phyloP scores from a whole-genome alignment of 2,113 vertebrate species.

The Otis tarda region DNA sequence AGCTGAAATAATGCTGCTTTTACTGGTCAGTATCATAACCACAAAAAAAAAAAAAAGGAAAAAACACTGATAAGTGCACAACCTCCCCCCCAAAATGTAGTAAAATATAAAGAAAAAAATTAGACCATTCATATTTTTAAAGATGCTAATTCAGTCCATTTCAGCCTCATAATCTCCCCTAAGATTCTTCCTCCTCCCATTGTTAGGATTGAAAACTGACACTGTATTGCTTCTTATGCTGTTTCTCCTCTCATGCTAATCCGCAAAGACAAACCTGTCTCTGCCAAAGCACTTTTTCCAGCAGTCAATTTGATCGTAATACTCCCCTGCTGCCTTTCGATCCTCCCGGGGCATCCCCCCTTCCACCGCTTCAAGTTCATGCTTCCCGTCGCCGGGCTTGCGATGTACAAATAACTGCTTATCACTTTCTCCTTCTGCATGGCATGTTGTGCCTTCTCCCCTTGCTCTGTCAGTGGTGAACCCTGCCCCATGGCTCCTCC shows the following conservation, averaged over 20 bases:
- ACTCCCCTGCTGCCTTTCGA: neutral
- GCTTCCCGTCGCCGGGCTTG: rapidly evolving
- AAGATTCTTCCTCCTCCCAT: neutral
- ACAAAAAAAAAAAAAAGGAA: neutral
- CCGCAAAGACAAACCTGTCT: neutral
- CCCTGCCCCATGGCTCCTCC: neutral
- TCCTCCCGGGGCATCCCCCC: neutral
- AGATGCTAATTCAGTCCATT: neutral
- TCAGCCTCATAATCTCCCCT: neutral
- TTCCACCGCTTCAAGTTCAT: neutral
- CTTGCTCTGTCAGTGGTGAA: neutral
- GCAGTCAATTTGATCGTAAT: rapidly evolving
- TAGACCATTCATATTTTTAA: neutral
- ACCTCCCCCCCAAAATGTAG: rapidly evolving
- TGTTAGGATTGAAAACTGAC: neutral
- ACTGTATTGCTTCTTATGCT: rapidly evolving
- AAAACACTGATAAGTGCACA: neutral
- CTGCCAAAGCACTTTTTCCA: neutral
- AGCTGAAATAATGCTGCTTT: neutral
- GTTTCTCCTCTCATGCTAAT: neutral
- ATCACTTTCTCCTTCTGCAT: rapidly evolving
- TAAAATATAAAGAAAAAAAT: neutral
- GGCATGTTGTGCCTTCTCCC: neutral
- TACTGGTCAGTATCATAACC: neutral
- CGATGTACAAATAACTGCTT: neutral